A percentile compares a stretch with the other conserved stretches of the same genome.
These are phyloP conservation scores for Pristionchus maxplancki DNA, from an alignment of 2,888 invertebrate genomes.

Conservation along the genomic window DNA sequence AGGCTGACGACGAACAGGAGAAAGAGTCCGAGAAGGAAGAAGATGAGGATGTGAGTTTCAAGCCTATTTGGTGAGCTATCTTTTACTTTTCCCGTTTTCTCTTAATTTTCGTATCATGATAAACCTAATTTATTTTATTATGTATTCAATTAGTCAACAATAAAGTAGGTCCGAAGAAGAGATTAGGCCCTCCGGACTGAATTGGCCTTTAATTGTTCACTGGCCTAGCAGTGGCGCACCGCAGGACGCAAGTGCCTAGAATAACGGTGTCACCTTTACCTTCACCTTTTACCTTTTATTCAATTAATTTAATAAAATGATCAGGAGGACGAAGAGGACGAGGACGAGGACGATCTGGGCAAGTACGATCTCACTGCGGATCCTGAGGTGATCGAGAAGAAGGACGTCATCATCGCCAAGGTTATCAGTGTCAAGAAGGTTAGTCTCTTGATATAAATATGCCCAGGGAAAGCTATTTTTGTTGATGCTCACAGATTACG, in stretches of 20 bases:
- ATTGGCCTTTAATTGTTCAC: too few species aligned
- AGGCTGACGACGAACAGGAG: constrained; percentile 47
- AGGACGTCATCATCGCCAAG: constrained; percentile 36
- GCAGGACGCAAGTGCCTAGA: too few species aligned
- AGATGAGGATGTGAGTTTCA: constrained; percentile 20
- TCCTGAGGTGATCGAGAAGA: constrained; percentile 66
- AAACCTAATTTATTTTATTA: not conserved
- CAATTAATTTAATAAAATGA: not conserved
- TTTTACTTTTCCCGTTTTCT: not conserved
- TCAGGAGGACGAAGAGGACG: constrained; percentile 45
- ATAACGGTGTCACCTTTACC: too few species aligned
- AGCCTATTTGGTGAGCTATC: constrained; percentile 50
- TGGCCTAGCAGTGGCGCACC: too few species aligned
- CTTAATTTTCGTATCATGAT: not conserved
- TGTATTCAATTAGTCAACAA: not conserved
- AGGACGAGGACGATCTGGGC: constrained; percentile 49
- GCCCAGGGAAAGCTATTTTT: not conserved
- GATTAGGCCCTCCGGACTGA: too few species aligned
- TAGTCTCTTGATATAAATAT: not conserved
- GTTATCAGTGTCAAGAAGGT: constrained; percentile 36
- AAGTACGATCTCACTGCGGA: constrained; percentile 67
- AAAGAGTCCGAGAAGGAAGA: constrained; percentile 45
- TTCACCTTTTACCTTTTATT: not conserved
- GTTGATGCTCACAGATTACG: not conserved
- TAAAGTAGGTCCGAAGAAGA: too few species aligned